Conservation (phyloP, 2,797 vertebrate species). For the Silurus aristotelis region DNA sequence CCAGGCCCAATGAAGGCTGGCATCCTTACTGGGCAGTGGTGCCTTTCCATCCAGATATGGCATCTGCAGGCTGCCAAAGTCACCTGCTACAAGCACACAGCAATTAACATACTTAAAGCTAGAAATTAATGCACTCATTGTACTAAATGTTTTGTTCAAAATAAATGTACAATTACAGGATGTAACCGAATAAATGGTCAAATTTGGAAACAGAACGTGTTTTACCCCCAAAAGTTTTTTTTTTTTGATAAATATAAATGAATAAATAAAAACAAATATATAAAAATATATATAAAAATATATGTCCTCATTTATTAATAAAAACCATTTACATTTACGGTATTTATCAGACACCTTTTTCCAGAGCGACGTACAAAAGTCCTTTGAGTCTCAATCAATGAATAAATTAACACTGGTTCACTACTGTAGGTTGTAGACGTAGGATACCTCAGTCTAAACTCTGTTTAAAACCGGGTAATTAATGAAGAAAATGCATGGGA, state of each 20-base stretch:
- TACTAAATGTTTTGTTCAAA: background rate
- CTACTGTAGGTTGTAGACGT: too few relatives aligned
- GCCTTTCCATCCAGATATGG: slow-evolving; percentile 75
- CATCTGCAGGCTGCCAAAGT: slow-evolving; percentile 81
- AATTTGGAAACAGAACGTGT: background rate
- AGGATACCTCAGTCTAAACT: too few relatives aligned
- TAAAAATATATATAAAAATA: too few relatives aligned
- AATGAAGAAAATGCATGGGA: background rate
- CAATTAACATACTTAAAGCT: background rate
- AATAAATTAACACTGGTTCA: too few relatives aligned
- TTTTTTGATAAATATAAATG: background rate
- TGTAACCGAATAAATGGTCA: background rate
- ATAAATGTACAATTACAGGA: background rate
- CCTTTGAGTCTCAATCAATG: too few relatives aligned
- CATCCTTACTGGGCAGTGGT: slow-evolving; percentile 65
- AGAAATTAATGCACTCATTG: background rate
- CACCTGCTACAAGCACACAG: slow-evolving; percentile 57
- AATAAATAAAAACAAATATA: too few relatives aligned
- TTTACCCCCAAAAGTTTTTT: background rate
- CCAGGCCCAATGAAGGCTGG: slow-evolving; percentile 74
- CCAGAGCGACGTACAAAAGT: too few relatives aligned
- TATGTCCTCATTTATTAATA: background rate
- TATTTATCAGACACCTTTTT: too few relatives aligned
- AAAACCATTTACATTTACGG: background rate
- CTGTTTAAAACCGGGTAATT: background rate